Evolutionary conservation across 2,113 vertebrate species (phyloP).

Genomic region (Mirza zaza): DNA sequence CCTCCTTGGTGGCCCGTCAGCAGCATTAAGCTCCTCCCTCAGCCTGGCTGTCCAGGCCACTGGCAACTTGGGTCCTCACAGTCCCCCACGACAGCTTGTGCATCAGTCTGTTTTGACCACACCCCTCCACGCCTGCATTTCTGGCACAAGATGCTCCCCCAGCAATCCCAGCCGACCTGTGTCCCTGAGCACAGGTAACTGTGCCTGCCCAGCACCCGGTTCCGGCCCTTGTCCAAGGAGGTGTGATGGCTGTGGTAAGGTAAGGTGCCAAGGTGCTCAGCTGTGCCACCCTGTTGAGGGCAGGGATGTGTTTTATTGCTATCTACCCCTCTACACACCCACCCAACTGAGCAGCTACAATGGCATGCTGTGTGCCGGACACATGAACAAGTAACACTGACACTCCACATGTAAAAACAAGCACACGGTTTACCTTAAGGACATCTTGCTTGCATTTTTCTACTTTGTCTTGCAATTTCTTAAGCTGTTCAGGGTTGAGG

Average conservation of each 20-base stretch:
- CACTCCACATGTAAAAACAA: fast-evolving
- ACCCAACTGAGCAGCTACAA: not conserved
- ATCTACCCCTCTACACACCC: not conserved
- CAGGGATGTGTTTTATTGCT: not conserved
- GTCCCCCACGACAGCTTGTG: fast-evolving
- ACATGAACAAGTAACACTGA: fast-evolving
- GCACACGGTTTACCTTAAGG: conserved; percentile 87
- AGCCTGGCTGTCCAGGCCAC: not conserved
- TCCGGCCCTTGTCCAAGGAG: not conserved
- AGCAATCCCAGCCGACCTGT: not conserved
- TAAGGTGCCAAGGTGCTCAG: not conserved
- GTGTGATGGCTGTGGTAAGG: not conserved
- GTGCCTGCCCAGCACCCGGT: not conserved
- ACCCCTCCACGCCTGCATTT: not conserved
- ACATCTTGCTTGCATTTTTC: conserved; percentile 97
- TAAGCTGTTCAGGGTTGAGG: conserved; percentile 93
- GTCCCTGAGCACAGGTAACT: not conserved
- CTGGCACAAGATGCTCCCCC: not conserved
- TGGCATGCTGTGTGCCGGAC: fast-evolving
- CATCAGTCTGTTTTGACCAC: too few species aligned
- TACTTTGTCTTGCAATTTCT: conserved; percentile 98
- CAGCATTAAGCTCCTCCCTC: not conserved
- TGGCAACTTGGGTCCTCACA: not conserved
- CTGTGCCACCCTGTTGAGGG: not conserved
- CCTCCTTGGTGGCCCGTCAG: not conserved